Percentiles rank a stretch among this genome's conserved stretches.
These are phyloP conservation scores for Macropus fuliginosus DNA, from an alignment of 2,797 vertebrate genomes.

Conservation along the genomic window DNA sequence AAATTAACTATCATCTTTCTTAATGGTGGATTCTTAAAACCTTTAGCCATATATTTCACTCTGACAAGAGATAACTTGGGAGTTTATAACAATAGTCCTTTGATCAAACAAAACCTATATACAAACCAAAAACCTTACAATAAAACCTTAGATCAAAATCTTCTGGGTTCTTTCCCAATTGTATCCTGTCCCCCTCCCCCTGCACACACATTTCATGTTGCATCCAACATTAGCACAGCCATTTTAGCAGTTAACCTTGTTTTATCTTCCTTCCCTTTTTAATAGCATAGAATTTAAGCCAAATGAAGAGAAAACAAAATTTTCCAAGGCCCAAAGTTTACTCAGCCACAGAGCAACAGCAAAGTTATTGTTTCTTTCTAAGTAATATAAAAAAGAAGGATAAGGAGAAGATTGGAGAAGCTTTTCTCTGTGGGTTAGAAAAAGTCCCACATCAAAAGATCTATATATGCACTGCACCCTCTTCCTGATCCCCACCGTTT, in stretches of 20 bases:
- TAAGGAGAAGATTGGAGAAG: background rate
- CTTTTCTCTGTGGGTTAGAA: background rate
- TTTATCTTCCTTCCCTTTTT: background rate
- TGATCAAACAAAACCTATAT: background rate
- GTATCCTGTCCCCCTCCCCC: accelerated
- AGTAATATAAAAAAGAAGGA: background rate
- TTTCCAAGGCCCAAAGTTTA: background rate
- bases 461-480: background rate
- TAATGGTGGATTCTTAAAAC: background rate
- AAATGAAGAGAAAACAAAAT: background rate
- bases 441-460: background rate
- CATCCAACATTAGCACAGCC: background rate
- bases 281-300: background rate
- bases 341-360: background rate
- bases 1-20: background rate
- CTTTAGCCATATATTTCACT: background rate
- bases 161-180: background rate
- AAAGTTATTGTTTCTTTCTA: background rate
- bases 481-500: background rate
- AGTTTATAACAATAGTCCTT: background rate
- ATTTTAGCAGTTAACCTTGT: background rate
- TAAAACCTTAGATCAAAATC: background rate
- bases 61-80: background rate
- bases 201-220: background rate
- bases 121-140: background rate